A percentile compares a stretch with the other conserved stretches of the same genome.
These are phyloP conservation scores for Sinosuthora webbiana DNA, from an alignment of 2,113 vertebrate genomes.

Conservation along the genomic window DNA sequence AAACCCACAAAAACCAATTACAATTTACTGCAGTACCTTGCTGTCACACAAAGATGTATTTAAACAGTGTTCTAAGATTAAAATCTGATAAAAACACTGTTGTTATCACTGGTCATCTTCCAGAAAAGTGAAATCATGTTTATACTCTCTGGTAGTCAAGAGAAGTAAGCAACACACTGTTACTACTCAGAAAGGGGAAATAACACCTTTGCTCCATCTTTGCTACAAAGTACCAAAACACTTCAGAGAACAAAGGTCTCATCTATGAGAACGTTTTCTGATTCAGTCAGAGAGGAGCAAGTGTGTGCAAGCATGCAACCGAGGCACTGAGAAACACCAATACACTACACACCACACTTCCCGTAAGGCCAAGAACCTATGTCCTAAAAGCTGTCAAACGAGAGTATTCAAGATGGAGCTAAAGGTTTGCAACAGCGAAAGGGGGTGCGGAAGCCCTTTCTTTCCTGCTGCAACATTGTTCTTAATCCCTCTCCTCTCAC, in stretches of 20 bases:
- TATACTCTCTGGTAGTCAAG: not conserved
- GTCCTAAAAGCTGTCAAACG: not conserved
- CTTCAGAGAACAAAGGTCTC: not conserved
- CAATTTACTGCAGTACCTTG: not conserved
- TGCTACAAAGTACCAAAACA: not conserved
- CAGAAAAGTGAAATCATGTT: not conserved
- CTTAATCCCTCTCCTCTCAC: not conserved
- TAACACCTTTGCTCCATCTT: not conserved
- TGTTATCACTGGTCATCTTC: not conserved
- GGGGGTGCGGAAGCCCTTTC: not conserved
- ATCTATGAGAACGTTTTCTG: not conserved
- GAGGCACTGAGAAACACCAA: not conserved
- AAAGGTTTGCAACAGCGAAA: not conserved
- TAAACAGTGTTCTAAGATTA: not conserved
- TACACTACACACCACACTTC: not conserved
- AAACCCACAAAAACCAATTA: not conserved
- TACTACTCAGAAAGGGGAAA: not conserved
- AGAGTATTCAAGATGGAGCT: not conserved
- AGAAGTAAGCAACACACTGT: not conserved
- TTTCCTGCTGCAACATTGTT: not conserved
- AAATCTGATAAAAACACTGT: not conserved
- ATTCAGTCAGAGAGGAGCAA: not conserved
- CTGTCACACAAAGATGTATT: not conserved
- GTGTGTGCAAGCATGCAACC: rapidly evolving
- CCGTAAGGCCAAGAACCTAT: not conserved